These are phyloP conservation scores for Nasonia giraulti DNA, from an alignment of 1,140 invertebrate genomes.

Conservation along the genomic window DNA sequence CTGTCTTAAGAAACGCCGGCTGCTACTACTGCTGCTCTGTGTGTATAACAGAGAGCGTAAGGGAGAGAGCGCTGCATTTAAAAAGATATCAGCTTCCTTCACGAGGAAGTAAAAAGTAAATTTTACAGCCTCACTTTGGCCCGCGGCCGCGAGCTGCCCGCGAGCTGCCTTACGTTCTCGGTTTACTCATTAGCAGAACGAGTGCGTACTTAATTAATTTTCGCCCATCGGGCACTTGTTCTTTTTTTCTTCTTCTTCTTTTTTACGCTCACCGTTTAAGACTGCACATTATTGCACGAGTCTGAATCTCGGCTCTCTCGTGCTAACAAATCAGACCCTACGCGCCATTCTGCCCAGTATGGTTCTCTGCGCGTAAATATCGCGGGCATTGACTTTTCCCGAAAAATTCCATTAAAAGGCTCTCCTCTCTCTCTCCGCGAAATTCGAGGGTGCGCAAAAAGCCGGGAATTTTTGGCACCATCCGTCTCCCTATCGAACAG, in stretches of 20 bases:
- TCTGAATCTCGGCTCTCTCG: too few species aligned
- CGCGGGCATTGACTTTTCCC: too few species aligned
- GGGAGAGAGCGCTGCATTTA: not conserved
- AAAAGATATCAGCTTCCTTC: constrained; percentile 24
- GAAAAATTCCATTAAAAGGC: not conserved
- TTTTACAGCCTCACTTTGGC: constrained; percentile 2
- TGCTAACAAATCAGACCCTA: too few species aligned
- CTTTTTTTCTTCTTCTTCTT: not conserved
- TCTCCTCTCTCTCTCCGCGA: not conserved
- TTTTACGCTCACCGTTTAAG: not conserved
- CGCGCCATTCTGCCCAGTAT: too few species aligned
- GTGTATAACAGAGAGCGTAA: not conserved
- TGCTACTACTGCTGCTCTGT: not conserved
- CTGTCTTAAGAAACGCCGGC: not conserved
- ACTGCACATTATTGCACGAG: too few species aligned
- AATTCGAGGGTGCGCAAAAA: not conserved
- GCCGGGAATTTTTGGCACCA: not conserved
- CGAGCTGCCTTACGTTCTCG: not conserved
- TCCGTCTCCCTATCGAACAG: not conserved
- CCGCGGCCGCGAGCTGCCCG: not conserved
- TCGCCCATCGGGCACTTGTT: not conserved
- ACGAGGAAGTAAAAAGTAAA: constrained; percentile 14
- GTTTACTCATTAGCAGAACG: constrained; percentile 13
- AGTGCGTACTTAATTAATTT: not conserved
- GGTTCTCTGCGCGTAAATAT: too few species aligned